Evolutionary conservation across 2,113 vertebrate genomes (phyloP).

Genomic region (Pungitius pungitius): DNA sequence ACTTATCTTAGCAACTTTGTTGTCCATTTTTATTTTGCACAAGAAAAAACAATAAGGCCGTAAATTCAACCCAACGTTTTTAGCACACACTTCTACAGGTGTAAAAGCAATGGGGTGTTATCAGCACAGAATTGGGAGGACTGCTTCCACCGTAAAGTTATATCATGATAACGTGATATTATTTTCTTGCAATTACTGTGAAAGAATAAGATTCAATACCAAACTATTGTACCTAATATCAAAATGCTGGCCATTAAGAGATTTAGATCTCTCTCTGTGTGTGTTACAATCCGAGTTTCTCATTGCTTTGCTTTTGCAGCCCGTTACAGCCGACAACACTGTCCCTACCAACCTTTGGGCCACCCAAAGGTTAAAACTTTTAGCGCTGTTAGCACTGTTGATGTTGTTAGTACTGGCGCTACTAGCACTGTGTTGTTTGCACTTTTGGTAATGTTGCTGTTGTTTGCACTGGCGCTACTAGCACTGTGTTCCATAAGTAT

Average conservation of each 20-base stretch:
- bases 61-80: not conserved
- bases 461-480: not conserved
- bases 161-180: not conserved
- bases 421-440: not conserved
- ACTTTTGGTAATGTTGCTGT: not conserved
- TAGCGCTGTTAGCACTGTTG: not conserved
- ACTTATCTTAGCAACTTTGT: not conserved
- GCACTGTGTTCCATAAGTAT: too few species aligned
- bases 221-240: not conserved
- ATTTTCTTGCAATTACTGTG: not conserved
- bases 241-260: not conserved
- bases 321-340: not conserved
- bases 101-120: not conserved
- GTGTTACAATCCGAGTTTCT: not conserved
- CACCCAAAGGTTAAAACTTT: not conserved
- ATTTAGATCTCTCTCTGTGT: not conserved
- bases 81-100: not conserved
- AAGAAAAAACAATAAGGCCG: conserved; percentile 2
- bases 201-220: not conserved
- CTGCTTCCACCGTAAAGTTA: not conserved
- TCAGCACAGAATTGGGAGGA: not conserved
- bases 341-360: not conserved
- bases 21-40: not conserved
- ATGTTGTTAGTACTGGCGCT: not conserved
- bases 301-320: not conserved